phyloP scores from a whole-genome alignment of 2,888 invertebrate species.

The Proisotoma minuta region DNA sequence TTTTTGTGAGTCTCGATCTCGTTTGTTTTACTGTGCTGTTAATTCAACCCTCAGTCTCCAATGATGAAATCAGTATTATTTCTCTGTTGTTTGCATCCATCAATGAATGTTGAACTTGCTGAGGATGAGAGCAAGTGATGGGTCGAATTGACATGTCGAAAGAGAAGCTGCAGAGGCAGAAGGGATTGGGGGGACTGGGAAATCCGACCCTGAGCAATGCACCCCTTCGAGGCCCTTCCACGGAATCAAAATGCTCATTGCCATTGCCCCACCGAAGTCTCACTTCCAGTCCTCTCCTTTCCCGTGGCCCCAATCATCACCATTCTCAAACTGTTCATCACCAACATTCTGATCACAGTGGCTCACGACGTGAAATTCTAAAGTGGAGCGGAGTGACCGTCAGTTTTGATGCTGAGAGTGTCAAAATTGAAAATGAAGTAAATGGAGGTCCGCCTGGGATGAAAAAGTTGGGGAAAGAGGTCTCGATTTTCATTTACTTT shows the following conservation, averaged over 20 bases:
- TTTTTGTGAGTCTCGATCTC: too few relatives aligned
- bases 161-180: conserved; percentile 41
- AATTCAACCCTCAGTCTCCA: too few relatives aligned
- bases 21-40: too few relatives aligned
- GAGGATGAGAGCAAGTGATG: too few relatives aligned
- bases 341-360: conserved; percentile 33
- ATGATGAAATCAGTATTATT: too few relatives aligned
- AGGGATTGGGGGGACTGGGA: conserved; percentile 41
- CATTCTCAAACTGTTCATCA: conserved; percentile 26
- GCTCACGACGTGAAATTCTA: conserved; percentile 44
- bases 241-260: conserved; percentile 38
- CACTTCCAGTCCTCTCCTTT: conserved; percentile 32
- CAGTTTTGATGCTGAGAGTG: conserved; percentile 47
- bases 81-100: too few relatives aligned
- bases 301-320: conserved; percentile 10
- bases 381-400: conserved; percentile 48
- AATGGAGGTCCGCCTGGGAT: conserved; percentile 46
- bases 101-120: too few relatives aligned
- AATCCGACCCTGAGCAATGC: conserved; percentile 16
- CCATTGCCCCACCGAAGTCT: conserved; percentile 28
- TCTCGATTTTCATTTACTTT: conserved; percentile 7
- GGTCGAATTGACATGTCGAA: conserved; percentile 30
- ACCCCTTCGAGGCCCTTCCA: conserved; percentile 39
- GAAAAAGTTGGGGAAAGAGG: conserved; percentile 47
- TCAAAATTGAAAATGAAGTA: conserved; percentile 48